Evolutionary conservation across 1,140 invertebrate genomes (phyloP), one percentile per base, ranked within the genome.

Genomic region (Drosophila guanche): DNA sequence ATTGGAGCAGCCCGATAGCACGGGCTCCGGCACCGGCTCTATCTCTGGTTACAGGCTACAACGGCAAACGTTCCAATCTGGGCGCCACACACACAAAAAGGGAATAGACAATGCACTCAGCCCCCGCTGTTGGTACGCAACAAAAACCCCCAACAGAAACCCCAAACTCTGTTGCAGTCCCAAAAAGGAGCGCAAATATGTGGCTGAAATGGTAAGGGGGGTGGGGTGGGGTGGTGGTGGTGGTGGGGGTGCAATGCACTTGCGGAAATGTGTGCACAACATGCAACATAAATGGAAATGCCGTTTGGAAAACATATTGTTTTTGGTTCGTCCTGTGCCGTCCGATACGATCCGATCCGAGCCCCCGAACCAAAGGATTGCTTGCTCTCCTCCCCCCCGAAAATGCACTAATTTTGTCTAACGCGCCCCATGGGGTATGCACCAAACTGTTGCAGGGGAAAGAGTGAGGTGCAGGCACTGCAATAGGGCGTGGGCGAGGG

Each of bases 201-300:
- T 77, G 65, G 57, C 29, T 27, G 12, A n/a, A 7, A 20, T 41
- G 27, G 57, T n/a, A 29, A 12, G 7, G 10, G 27, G 5, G 3
- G 27, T n/a, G 29, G 23, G 6, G 20, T n/a, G n/a, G n/a, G n/a
- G n/a, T n/a, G 10, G 27, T 4, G 3, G 27, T n/a, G 29, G 23
- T 4, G 20, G 37, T 5, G 27, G 29, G 10, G 56, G 42, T 22
- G 48, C 57, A 62, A 70, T 88, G 78, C 83, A 88, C 83, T 88
- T 88, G 75, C 83, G 83, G 83, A 88, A 88, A 88, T 88, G 83
- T 88, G 83, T 88, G 78, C 83, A 83, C 81, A 85, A 85, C 81
- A 85, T 85, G 81, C 81, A 85, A 85, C 83, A 88, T 88, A 88
- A 88, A 88, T 88, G 83, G 78, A 86, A 86, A 86, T 86, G 81